A percentile compares a stretch with the other conserved stretches of the same genome.
phyloP scores from a whole-genome alignment of 1,140 invertebrate species.

The Lepidurus couesii region DNA sequence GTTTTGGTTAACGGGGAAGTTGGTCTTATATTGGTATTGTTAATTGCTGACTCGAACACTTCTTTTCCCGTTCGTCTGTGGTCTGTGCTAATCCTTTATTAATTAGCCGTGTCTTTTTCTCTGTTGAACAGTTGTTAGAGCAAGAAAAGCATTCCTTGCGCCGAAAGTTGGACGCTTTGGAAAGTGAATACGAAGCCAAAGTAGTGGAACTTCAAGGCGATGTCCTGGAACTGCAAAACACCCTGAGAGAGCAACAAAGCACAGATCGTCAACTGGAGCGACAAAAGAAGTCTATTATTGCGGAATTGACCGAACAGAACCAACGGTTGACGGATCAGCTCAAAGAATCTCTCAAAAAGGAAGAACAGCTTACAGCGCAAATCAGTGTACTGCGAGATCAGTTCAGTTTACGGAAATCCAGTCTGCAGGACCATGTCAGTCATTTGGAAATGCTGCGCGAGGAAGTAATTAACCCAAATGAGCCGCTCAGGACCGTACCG shows the following conservation, averaged over 20 bases:
- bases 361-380: slow-evolving; percentile 71
- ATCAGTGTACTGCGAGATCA: slow-evolving; percentile 76
- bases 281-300: slow-evolving; percentile 69
- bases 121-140: slow-evolving; percentile 70
- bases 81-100: not conserved
- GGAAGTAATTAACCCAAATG: slow-evolving; percentile 55
- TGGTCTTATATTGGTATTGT: not conserved
- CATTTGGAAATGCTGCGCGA: slow-evolving; percentile 80
- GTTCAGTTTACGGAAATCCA: slow-evolving; percentile 69
- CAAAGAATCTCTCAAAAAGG: slow-evolving; percentile 69
- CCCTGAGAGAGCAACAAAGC: slow-evolving; percentile 56
- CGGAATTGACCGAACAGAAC: slow-evolving; percentile 84
- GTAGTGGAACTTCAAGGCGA: slow-evolving; percentile 81
- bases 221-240: slow-evolving; percentile 61
- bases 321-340: slow-evolving; percentile 78
- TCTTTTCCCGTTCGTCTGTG: not conserved
- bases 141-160: slow-evolving; percentile 84
- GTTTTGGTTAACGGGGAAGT: not conserved
- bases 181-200: slow-evolving; percentile 83
- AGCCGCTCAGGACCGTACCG: not conserved
- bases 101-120: slow-evolving; percentile 4
- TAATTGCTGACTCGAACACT: not conserved
- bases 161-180: slow-evolving; percentile 71
- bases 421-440: slow-evolving; percentile 75
- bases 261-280: slow-evolving; percentile 65